Evolutionary conservation across 92 coral and sea anemone genomes (phyloP).

Genomic region (Muricea muricata): DNA sequence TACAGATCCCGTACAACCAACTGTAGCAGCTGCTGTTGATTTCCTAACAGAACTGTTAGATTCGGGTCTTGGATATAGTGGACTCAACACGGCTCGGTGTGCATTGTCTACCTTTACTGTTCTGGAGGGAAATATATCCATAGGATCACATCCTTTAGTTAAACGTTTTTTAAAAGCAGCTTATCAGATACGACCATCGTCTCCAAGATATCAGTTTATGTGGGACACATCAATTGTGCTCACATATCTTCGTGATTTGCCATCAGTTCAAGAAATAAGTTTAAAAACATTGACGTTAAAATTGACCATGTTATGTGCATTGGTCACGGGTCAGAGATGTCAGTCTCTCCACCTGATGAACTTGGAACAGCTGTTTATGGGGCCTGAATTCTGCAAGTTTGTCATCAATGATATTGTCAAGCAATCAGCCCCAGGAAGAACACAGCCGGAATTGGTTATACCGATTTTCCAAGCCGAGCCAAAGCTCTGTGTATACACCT

Average conservation of each 20-base stretch:
- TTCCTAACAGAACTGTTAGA: constrained; percentile 26
- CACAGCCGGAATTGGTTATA: too few relatives aligned
- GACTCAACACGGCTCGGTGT: constrained; percentile 38
- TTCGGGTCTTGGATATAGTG: constrained; percentile 40
- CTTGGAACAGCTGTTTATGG: not conserved
- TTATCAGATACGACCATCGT: constrained; percentile 42
- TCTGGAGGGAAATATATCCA: too few relatives aligned
- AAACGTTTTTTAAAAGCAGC: constrained; percentile 57
- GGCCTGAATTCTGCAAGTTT: not conserved
- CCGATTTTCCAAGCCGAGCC: not conserved
- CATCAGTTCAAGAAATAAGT: not conserved
- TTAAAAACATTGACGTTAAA: constrained; percentile 39
- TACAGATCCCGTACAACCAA: constrained; percentile 60
- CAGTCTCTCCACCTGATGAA: constrained; percentile 50
- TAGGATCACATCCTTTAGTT: too few relatives aligned
- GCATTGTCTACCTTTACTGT: constrained; percentile 38
- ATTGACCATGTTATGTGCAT: constrained; percentile 46
- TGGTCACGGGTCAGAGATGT: constrained; percentile 55
- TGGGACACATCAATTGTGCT: constrained; percentile 51
- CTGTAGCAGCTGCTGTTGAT: constrained; percentile 37
- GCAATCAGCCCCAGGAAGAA: constrained; percentile 7
- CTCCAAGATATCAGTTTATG: not conserved
- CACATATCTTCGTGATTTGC: constrained; percentile 30
- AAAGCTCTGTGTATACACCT: not conserved
- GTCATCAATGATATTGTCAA: constrained; percentile 21